Base-by-base conservation (phyloP, 2,888 invertebrate species). In the Meteorus cinctellus region DNA sequence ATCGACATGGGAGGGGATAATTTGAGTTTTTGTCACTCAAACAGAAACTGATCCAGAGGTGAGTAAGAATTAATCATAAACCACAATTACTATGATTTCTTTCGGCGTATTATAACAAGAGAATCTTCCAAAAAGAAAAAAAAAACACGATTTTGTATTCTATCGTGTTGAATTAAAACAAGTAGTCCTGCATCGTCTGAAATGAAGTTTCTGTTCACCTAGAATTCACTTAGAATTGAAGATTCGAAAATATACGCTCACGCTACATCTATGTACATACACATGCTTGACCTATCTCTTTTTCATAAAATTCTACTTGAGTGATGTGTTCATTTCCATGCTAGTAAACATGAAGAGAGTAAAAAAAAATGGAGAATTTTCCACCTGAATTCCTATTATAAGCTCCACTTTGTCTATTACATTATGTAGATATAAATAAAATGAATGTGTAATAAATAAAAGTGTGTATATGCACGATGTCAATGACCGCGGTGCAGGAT, bases 401-500 rank as follows among this genome's bases (percentile, higher is more conserved):
- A 45, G 59, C 41, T 24, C 59, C 14, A 63, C 36, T 59, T 27
- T 45, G 45, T 68, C 41, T 65, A 10, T 41, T 10, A 10, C 19
- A 36, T 36, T 34, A 36, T n/a, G n/a, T 36, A 8, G 19, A 36
- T 36, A 65, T 65, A 36, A 65, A 65, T 36, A 72, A 72, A 63
- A 62, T 34, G 65, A 72, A 14, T 19, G 45, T 45, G 48, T 36
- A 45, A 63, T 12, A 59, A 29, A 69, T 24, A 45, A 51, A 31
- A 51, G 3, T 29, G 16, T 34, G 59, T 55, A 36, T 59, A 19
- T 48, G 27, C 62, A 48, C 41, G 66, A 51, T 67, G 70, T 76
- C 66, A 36, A 66, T 71, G 74, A 74, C 74, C 74, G 62, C 1
- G 14, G 51, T 51, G 19, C 6, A n/a, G 71, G 73, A 67, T 67